Evolutionary conservation across 2,113 vertebrate genomes (phyloP).

Genomic region (Cettia cetti): DNA sequence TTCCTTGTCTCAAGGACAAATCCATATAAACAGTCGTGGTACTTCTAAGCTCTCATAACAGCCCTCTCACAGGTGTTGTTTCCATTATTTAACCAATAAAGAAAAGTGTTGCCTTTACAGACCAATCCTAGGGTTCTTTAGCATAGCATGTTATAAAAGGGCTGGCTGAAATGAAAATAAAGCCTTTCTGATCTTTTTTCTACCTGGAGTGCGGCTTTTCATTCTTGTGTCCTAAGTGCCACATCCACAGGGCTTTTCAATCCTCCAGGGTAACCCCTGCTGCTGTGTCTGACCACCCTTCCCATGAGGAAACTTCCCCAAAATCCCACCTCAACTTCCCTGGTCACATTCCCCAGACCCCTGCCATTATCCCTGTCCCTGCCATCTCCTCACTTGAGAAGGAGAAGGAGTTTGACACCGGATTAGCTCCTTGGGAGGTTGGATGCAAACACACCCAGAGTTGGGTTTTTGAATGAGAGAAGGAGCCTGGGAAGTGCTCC

Average conservation of each 20-base stretch:
- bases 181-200: too few species aligned
- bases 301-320: not conserved
- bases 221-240: too few species aligned
- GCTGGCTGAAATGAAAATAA: too few species aligned
- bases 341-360: not conserved
- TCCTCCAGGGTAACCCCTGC: not conserved
- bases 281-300: not conserved
- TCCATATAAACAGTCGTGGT: too few species aligned
- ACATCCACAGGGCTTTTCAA: not conserved
- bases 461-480: not conserved
- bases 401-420: not conserved
- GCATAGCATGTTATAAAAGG: too few species aligned
- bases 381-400: not conserved
- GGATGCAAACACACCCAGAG: not conserved
- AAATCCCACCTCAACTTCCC: not conserved
- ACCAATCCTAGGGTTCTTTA: too few species aligned
- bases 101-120: too few species aligned
- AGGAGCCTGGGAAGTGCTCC: not conserved
- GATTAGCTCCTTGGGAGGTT: not conserved
- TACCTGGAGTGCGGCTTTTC: too few species aligned
- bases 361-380: not conserved
- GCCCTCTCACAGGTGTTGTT: too few species aligned
- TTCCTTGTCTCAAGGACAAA: too few species aligned
- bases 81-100: too few species aligned
- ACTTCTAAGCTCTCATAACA: too few species aligned